Percentiles rank a stretch among this genome's conserved stretches.
Conservation (phyloP, 2,113 vertebrate species). For the Trinectes maculatus region DNA sequence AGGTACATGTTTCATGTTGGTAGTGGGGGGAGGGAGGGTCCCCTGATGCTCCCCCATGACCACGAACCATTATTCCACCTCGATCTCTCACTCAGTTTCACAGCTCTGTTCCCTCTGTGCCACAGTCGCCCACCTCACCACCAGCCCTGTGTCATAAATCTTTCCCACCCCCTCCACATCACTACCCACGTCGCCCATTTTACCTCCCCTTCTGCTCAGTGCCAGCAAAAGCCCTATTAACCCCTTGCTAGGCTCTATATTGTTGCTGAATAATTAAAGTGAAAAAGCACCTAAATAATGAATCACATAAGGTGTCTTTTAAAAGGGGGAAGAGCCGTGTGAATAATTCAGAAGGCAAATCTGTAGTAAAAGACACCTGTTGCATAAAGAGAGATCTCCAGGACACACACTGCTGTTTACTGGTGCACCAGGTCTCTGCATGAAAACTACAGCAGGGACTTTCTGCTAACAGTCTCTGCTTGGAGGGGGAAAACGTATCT, state of each 20-base stretch:
- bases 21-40: neutral
- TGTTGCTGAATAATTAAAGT: slow-evolving; percentile 84
- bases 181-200: slow-evolving; percentile 49
- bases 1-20: slow-evolving; percentile 7
- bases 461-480: slow-evolving; percentile 12
- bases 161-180: slow-evolving; percentile 52
- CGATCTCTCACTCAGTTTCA: slow-evolving; percentile 51
- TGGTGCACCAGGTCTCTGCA: slow-evolving; percentile 9
- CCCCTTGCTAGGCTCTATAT: slow-evolving; percentile 79
- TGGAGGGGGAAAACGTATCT: too few relatives aligned
- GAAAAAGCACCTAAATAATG: slow-evolving; percentile 81
- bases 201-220: slow-evolving; percentile 58
- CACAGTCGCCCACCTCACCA: slow-evolving; percentile 63
- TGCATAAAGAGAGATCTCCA: slow-evolving; percentile 52
- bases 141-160: slow-evolving; percentile 74
- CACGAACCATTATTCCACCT: slow-evolving; percentile 28
- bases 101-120: slow-evolving; percentile 55
- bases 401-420: slow-evolving; percentile 34
- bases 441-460: neutral
- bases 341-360: slow-evolving; percentile 80
- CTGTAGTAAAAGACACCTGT: slow-evolving; percentile 80
- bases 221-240: slow-evolving; percentile 80
- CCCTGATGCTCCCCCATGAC: slow-evolving; percentile 46
- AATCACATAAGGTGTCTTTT: slow-evolving; percentile 72
- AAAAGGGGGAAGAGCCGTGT: slow-evolving; percentile 77